phyloP scores from a whole-genome alignment of 2,797 vertebrate species.

The Tarsius wallacei region DNA sequence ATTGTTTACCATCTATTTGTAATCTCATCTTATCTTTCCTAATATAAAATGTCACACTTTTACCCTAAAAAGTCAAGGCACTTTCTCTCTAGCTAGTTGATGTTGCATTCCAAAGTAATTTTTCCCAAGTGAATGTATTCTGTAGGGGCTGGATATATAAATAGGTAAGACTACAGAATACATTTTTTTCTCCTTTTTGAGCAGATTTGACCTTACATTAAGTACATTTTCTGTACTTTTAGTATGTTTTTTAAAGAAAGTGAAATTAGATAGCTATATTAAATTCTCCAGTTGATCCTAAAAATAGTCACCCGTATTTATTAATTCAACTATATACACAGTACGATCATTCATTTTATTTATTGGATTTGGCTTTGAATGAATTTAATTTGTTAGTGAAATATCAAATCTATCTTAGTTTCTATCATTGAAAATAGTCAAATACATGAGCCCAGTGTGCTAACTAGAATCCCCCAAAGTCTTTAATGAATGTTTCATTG shows the following conservation, averaged over 20 bases:
- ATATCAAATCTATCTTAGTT: background rate
- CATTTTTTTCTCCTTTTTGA: background rate
- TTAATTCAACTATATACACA: background rate
- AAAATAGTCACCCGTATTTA: background rate
- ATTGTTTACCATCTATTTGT: background rate
- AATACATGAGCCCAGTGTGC: background rate
- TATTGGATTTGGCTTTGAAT: background rate
- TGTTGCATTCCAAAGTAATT: background rate
- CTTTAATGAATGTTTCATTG: background rate
- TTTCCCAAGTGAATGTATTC: background rate
- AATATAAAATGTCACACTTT: background rate
- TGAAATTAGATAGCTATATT: background rate
- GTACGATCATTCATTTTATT: background rate
- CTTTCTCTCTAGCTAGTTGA: background rate
- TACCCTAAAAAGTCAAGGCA: constrained; percentile 6
- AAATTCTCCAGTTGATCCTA: background rate
- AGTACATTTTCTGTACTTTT: background rate
- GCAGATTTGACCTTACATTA: background rate
- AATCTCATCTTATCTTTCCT: constrained; percentile 6
- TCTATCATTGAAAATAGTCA: background rate
- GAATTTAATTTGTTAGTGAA: constrained; percentile 1
- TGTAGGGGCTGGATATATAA: background rate
- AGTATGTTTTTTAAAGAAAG: background rate
- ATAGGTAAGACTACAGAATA: background rate
- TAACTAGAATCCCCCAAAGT: background rate